Conservation (phyloP, 2,113 vertebrate species). For the Prunella himalayana region DNA sequence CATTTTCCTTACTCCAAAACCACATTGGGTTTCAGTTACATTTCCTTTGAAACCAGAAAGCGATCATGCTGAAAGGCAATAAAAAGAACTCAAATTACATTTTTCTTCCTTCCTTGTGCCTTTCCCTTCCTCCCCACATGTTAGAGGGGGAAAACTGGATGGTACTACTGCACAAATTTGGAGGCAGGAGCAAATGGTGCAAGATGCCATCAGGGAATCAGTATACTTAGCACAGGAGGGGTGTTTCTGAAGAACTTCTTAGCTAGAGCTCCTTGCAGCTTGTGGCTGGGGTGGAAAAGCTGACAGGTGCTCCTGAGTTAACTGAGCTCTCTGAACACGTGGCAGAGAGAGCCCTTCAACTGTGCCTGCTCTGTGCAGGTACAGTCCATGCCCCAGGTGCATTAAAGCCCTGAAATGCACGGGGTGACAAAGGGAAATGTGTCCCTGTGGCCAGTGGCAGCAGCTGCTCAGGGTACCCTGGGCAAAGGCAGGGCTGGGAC, state of each 20-base stretch:
- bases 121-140: slow-evolving; percentile 5
- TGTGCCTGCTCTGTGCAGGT: not conserved
- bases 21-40: slow-evolving; percentile 6
- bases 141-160: not conserved
- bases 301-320: not conserved
- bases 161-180: not conserved
- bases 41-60: slow-evolving; percentile 40
- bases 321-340: not conserved
- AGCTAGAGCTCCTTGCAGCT: not conserved
- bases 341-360: not conserved
- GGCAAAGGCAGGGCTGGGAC: not conserved
- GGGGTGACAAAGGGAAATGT: not conserved
- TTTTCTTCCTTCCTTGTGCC: not conserved
- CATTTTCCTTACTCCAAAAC: slow-evolving; percentile 5
- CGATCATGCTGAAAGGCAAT: not conserved
- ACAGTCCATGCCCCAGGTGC: not conserved
- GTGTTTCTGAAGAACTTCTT: not conserved
- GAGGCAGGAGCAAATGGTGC: not conserved
- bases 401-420: not conserved
- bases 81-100: slow-evolving; percentile 12
- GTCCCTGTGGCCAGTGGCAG: not conserved
- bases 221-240: not conserved
- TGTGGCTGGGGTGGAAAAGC: not conserved
- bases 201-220: not conserved
- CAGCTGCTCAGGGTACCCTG: not conserved